Base-by-base conservation (phyloP, 2,113 vertebrate genomes). In the Sialia sialis region DNA sequence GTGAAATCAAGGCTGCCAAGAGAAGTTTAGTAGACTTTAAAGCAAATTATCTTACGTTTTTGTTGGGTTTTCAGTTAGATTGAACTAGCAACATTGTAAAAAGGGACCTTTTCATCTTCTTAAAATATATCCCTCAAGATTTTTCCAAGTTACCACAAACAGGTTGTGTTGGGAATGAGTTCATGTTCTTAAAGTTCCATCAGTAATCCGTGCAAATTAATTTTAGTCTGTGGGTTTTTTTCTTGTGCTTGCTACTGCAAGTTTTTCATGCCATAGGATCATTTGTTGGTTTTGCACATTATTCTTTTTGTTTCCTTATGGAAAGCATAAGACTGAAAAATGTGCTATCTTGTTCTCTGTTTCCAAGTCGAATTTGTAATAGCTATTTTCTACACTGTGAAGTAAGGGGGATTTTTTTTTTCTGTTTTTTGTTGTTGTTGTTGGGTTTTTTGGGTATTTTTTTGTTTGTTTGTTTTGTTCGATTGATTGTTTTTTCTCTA, bases 291-390 rank as follows among this genome's bases (percentile, higher is more conserved):
- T 94, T 96, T 94, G 59, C 82, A 81, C 39, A 30, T 80, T 90
- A 90, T 90, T 93, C 67, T 70, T 87, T 93, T 88, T 91, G 55
- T 88, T 95, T 88, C 70, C 48, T 90, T 88, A 67, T 88, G 87
- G 79, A 93, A 95, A 90, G 29, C 84, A 88, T 67, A 91, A 82
- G 87, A 54, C 63, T 55, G 38, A 87, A 88, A 91, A 66, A 94
- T 66, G 59, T 86, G 48, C 67, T 83, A 27, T 77, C 83, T 83
- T 85, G 39, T 85, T 93, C 84, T 89, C 58, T 19, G n/a, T 77
- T 95, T 95, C 94, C 84, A 94, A 91, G 85, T 48, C 63, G 54
- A 67, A 90, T 91, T 89, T 77, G 39, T 85, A 63, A 83, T 43
- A 36, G 41, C 75, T 93, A 72, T 78, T 89, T 51, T 89, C 81